These are phyloP conservation scores for Epinephelus malabaricus DNA, from an alignment of 2,797 vertebrate genomes.

Conservation along the genomic window DNA sequence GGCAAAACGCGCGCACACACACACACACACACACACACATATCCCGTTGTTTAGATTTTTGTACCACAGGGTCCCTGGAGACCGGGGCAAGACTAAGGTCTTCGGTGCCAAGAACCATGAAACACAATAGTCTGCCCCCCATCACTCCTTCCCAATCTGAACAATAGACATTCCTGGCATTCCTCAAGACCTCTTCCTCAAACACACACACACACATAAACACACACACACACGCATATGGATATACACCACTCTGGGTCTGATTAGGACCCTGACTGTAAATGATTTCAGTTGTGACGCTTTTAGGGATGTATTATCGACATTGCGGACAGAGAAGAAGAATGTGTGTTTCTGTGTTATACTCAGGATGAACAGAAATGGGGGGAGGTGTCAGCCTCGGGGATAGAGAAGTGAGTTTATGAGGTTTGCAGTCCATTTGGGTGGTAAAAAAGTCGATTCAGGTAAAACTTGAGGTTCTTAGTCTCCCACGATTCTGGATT, in stretches of 20 bases:
- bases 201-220: conserved; percentile 16
- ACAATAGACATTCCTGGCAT: conserved; percentile 88
- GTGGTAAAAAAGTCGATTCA: background rate
- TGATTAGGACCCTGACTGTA: conserved; percentile 55
- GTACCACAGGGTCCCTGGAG: conserved; percentile 66
- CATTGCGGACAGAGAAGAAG: conserved; percentile 1
- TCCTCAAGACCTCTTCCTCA: conserved; percentile 78
- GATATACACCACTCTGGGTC: conserved; percentile 34
- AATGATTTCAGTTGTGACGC: conserved; percentile 30
- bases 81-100: conserved; percentile 57
- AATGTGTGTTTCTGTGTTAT: conserved; percentile 21
- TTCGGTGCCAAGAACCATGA: conserved; percentile 75
- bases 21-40: conserved; percentile 43
- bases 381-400: background rate
- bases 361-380: conserved; percentile 2
- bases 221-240: conserved; percentile 8
- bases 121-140: conserved; percentile 78
- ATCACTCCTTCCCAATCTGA: conserved; percentile 70
- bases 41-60: conserved; percentile 64
- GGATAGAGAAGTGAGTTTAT: background rate
- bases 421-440: background rate
- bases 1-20: conserved; percentile 20
- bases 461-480: background rate
- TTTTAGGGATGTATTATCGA: conserved; percentile 19
- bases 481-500: background rate